Evolutionary conservation across 2,888 invertebrate genomes (phyloP).

Genomic region (Halictus ligatus): DNA sequence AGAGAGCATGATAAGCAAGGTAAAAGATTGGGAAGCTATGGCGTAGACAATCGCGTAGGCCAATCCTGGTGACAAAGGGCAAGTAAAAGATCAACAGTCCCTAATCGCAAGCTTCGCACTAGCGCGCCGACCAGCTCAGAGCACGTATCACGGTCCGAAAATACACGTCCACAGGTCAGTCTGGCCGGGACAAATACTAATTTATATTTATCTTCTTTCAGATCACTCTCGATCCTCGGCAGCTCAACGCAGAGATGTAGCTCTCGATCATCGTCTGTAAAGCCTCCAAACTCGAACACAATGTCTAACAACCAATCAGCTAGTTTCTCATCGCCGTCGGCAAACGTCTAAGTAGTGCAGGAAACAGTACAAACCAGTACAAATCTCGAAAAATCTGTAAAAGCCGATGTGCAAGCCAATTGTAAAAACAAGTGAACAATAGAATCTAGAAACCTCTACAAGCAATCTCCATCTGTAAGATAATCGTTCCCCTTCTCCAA

Average conservation of each 20-base stretch:
- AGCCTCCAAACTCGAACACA: neutral
- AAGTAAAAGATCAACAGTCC: constrained; percentile 22
- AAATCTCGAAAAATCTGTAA: neutral
- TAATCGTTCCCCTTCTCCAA: neutral
- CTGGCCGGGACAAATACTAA: constrained; percentile 41
- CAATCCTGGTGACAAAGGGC: constrained; percentile 5
- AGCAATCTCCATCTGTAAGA: neutral
- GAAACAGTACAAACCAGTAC: neutral
- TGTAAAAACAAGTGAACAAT: neutral
- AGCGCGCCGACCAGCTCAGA: constrained; percentile 24
- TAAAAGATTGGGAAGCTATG: neutral
- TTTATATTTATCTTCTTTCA: constrained; percentile 61
- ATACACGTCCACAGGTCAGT: constrained; percentile 28
- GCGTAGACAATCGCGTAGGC: neutral
- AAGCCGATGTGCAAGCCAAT: too few species aligned
- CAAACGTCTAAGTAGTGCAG: neutral
- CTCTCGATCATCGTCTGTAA: constrained; percentile 10
- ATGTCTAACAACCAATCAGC: neutral
- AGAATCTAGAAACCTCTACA: too few species aligned
- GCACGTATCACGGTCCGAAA: constrained; percentile 46
- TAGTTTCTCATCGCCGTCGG: neutral
- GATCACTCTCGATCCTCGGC: constrained; percentile 30
- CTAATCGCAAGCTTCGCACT: constrained; percentile 11
- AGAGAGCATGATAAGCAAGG: neutral
- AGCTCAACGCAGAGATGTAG: constrained; percentile 41